A percentile compares a stretch with the other conserved stretches of the same genome.
phyloP scores from a whole-genome alignment of 1,140 invertebrate species.

The Camponotus pennsylvanicus region DNA sequence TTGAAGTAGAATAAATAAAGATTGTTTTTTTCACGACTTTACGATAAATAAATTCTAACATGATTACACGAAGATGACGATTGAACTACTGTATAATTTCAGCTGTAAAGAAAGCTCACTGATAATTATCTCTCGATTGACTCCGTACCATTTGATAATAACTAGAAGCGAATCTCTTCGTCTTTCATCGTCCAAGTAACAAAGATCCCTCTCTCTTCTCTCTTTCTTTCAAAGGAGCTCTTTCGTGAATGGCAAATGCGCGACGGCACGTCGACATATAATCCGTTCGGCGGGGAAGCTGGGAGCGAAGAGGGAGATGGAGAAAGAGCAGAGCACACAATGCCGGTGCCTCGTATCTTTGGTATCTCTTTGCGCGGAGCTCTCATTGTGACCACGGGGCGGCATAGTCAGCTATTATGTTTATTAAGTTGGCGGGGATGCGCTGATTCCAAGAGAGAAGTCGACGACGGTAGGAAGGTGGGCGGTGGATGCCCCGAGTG shows the following conservation, averaged over 20 bases:
- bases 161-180: not conserved
- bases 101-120: not conserved
- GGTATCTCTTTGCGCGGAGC: conserved; percentile 81
- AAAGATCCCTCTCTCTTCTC: not conserved
- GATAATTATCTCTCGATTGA: not conserved
- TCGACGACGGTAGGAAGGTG: conserved; percentile 36
- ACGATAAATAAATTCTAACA: no score
- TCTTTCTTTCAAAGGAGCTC: not conserved
- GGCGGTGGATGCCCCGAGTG: conserved; percentile 49
- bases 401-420: conserved; percentile 85
- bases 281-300: conserved; percentile 46
- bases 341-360: conserved; percentile 80
- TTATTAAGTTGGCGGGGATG: conserved; percentile 85
- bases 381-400: conserved; percentile 83
- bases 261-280: conserved; percentile 44
- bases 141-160: not conserved
- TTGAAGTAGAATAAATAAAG: not conserved
- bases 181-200: not conserved
- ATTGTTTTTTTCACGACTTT: not conserved
- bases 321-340: conserved; percentile 44
- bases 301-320: not conserved
- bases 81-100: no score
- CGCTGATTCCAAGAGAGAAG: conserved; percentile 66
- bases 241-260: conserved; percentile 43
- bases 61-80: not conserved